phyloP scores from a whole-genome alignment of 1,140 invertebrate genomes.

The Venustaconcha ellipsiformis region DNA sequence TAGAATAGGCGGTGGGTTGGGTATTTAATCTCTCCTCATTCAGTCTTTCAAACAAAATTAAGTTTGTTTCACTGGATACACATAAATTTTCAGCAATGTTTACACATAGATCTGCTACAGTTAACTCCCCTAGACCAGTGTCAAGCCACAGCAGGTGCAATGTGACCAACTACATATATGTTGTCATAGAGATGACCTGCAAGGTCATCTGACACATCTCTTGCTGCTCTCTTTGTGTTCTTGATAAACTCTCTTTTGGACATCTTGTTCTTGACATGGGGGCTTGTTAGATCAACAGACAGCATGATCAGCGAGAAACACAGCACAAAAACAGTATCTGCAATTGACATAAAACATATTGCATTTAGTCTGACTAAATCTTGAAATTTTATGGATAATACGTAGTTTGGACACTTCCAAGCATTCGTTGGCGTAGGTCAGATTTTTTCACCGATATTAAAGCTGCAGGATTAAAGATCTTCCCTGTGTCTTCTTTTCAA shows the following conservation, averaged over 20 bases:
- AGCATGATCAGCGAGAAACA: slow-evolving; percentile 74
- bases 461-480: neutral
- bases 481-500: too few relatives aligned
- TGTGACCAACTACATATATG: slow-evolving; percentile 72
- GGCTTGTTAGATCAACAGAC: slow-evolving; percentile 72
- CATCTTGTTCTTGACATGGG: slow-evolving; percentile 75
- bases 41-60: too few relatives aligned
- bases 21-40: too few relatives aligned
- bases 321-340: slow-evolving; percentile 72
- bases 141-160: slow-evolving; percentile 51
- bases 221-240: slow-evolving; percentile 71
- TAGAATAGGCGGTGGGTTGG: too few relatives aligned
- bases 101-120: too few relatives aligned
- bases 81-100: too few relatives aligned
- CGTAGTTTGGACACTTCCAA: neutral
- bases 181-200: slow-evolving; percentile 74
- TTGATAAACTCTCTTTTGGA: slow-evolving; percentile 74
- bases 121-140: too few relatives aligned
- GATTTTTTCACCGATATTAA: neutral
- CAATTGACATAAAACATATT: slow-evolving; percentile 36
- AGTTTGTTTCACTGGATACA: too few relatives aligned
- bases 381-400: too few relatives aligned
- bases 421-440: neutral
- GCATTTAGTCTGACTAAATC: too few relatives aligned
- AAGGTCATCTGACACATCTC: slow-evolving; percentile 69